Conservation (phyloP, 1,140 invertebrate genomes). For the Eciton burchellii region DNA sequence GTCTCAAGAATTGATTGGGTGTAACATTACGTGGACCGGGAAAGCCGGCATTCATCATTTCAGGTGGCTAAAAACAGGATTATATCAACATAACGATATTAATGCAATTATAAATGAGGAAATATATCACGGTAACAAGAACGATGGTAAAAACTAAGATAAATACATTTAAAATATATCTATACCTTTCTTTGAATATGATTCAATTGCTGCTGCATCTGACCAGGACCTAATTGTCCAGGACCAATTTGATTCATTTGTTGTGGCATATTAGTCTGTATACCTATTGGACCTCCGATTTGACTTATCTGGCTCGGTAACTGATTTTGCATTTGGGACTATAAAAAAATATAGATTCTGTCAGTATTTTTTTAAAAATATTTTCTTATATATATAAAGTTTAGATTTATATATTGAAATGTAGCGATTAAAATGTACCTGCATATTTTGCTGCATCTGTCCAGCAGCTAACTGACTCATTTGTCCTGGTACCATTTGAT, state of each 20-base stretch:
- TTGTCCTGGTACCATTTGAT: conserved; percentile 80
- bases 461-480: conserved; percentile 79
- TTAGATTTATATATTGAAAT: not conserved
- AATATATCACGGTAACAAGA: not conserved
- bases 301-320: conserved; percentile 86
- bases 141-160: not conserved
- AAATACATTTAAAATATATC: too few species aligned
- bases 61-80: conserved; percentile 77
- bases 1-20: conserved; percentile 89
- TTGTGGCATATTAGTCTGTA: conserved; percentile 83
- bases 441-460: conserved; percentile 83
- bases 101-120: conserved; percentile 3
- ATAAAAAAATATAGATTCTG: conserved; percentile 5
- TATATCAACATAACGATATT: not conserved
- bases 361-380: not conserved
- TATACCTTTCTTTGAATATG: conserved; percentile 83
- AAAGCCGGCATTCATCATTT: conserved; percentile 85
- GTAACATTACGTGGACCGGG: conserved; percentile 87
- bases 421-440: conserved; percentile 68
- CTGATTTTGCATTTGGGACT: conserved; percentile 85
- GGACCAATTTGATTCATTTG: conserved; percentile 85
- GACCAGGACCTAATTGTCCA: conserved; percentile 86
- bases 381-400: conserved; percentile 19
- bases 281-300: conserved; percentile 83
- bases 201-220: conserved; percentile 87